Evolutionary conservation across 2,797 vertebrate genomes (phyloP).

Genomic region (Tragelaphus eurycerus): DNA sequence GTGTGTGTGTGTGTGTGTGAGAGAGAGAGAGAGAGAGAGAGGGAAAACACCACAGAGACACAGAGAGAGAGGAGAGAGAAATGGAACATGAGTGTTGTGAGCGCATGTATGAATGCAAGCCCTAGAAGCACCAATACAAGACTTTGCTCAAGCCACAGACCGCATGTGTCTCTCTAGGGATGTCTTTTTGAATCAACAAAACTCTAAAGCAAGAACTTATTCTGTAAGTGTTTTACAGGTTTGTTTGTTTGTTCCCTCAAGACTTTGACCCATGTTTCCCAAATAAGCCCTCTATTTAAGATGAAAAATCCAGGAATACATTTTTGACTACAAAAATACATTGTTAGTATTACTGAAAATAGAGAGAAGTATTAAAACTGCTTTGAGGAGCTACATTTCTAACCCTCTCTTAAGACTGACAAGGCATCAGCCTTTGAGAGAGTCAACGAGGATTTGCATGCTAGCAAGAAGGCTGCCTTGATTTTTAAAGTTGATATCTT

Average conservation of each 20-base stretch:
- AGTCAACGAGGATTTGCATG: background rate
- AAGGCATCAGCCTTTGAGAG: background rate
- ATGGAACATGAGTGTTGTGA: background rate
- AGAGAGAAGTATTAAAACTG: background rate
- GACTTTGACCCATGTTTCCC: background rate
- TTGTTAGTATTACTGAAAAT: background rate
- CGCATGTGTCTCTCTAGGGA: background rate
- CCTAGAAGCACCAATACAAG: background rate
- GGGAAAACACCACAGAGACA: accelerated
- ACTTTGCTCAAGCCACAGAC: background rate
- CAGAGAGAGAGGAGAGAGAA: background rate
- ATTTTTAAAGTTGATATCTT: background rate
- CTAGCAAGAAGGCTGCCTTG: background rate
- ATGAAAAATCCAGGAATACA: background rate
- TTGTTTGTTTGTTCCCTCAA: background rate
- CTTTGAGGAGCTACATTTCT: background rate
- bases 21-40: background rate
- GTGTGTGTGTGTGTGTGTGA: background rate
- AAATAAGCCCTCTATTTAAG: conserved; percentile 3
- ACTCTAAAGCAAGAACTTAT: background rate
- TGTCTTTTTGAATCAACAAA: background rate
- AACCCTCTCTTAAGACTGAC: background rate
- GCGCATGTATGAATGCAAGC: background rate
- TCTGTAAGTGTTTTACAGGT: background rate
- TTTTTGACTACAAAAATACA: background rate